Evolutionary conservation across 2,113 vertebrate genomes (phyloP).

Genomic region (Crotalus tigris): DNA sequence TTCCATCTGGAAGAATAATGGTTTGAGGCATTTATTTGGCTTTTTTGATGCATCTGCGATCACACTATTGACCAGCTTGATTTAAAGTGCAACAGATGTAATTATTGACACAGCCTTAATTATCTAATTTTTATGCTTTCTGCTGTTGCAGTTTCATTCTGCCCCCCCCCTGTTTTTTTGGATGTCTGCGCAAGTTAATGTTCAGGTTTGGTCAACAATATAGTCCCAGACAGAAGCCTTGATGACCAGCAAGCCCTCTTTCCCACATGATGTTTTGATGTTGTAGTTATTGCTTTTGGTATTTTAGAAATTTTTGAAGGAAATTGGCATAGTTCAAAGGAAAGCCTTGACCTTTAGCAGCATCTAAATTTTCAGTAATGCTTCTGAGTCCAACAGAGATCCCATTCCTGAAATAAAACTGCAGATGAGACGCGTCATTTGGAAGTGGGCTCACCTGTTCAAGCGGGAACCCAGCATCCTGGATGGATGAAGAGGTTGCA

Average conservation of each 20-base stretch:
- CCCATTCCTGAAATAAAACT: neutral
- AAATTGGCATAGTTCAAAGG: neutral
- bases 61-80: neutral
- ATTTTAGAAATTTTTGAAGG: neutral
- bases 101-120: neutral
- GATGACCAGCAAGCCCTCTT: neutral
- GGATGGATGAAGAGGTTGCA: neutral
- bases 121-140: neutral
- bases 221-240: neutral
- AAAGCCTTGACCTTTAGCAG: neutral
- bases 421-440: neutral
- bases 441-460: neutral
- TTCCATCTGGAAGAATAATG: neutral
- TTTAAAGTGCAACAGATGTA: slow-evolving; percentile 11
- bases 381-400: neutral
- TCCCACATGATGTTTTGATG: neutral
- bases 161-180: neutral
- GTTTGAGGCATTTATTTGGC: neutral
- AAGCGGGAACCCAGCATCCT: neutral
- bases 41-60: neutral
- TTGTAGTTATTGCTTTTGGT: neutral
- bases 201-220: neutral
- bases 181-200: neutral
- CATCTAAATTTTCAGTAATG: neutral
- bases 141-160: neutral